Evolutionary conservation across 2,113 vertebrate genomes (phyloP).

Genomic region (Pseudorectes ferrugineus): DNA sequence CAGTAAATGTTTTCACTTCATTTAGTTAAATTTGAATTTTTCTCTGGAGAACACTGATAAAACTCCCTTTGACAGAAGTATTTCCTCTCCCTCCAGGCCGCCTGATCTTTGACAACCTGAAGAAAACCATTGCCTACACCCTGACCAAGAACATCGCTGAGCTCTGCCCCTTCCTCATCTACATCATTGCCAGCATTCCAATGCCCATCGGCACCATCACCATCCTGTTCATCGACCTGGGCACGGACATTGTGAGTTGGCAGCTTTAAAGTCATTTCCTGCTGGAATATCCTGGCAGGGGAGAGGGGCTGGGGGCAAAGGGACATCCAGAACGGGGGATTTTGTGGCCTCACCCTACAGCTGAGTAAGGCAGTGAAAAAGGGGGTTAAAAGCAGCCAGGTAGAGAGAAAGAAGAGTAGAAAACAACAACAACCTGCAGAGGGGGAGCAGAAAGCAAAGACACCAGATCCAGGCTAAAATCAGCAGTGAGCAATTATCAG

Average conservation of each 20-base stretch:
- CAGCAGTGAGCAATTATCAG: neutral
- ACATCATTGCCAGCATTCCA: constrained; percentile 73
- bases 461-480: neutral
- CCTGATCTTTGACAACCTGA: constrained; percentile 82
- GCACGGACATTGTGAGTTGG: constrained; percentile 79
- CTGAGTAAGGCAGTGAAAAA: neutral
- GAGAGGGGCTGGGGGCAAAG: neutral
- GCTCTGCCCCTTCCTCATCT: constrained; percentile 80
- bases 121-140: constrained; percentile 83
- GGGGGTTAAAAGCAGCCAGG: neutral
- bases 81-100: constrained; percentile 62
- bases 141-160: constrained; percentile 83
- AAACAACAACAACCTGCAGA: neutral
- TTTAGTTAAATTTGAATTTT: neutral
- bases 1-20: neutral
- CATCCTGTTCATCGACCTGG: constrained; percentile 80
- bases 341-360: neutral
- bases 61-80: neutral
- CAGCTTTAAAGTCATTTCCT: neutral
- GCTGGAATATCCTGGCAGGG: too few relatives aligned
- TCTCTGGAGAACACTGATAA: neutral
- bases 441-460: neutral
- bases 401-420: neutral
- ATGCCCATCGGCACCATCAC: constrained; percentile 82
- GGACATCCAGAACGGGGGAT: neutral